Conservation (phyloP, 2,888 invertebrate genomes). For the Phengaris arion region DNA sequence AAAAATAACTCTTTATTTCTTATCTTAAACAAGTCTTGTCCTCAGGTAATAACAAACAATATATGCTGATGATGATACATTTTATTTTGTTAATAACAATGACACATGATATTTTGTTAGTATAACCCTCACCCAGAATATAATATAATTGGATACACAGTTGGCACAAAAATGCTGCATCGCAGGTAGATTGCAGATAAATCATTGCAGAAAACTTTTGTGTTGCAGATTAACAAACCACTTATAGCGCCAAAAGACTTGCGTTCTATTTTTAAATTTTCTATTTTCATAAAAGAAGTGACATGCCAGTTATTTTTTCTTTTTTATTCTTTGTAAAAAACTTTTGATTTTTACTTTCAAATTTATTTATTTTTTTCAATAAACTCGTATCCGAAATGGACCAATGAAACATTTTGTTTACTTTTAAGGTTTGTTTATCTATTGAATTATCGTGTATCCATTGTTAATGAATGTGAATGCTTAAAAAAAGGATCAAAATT, state of each 20-base stretch:
- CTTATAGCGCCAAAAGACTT: slow-evolving; percentile 13
- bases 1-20: slow-evolving; percentile 29
- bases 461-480: slow-evolving; percentile 1
- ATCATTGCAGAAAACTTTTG: slow-evolving; percentile 18
- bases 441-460: slow-evolving; percentile 18
- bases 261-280: slow-evolving; percentile 17
- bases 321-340: background rate
- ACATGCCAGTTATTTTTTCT: background rate
- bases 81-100: slow-evolving; percentile 53
- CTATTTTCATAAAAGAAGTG: background rate
- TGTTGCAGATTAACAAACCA: background rate
- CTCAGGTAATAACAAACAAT: slow-evolving; percentile 46
- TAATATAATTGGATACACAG: slow-evolving; percentile 36
- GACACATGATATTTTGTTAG: slow-evolving; percentile 50
- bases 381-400: background rate
- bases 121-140: slow-evolving; percentile 47
- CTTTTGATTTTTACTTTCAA: background rate
- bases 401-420: background rate
- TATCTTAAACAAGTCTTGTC: slow-evolving; percentile 25
- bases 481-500: slow-evolving; percentile 32
- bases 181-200: slow-evolving; percentile 29
- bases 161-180: slow-evolving; percentile 40
- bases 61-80: slow-evolving; percentile 45
- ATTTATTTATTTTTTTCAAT: no score
- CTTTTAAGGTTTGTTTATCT: background rate